These are phyloP conservation scores for Delichon dasypus DNA, from an alignment of 2,797 vertebrate genomes.

Conservation along the genomic window DNA sequence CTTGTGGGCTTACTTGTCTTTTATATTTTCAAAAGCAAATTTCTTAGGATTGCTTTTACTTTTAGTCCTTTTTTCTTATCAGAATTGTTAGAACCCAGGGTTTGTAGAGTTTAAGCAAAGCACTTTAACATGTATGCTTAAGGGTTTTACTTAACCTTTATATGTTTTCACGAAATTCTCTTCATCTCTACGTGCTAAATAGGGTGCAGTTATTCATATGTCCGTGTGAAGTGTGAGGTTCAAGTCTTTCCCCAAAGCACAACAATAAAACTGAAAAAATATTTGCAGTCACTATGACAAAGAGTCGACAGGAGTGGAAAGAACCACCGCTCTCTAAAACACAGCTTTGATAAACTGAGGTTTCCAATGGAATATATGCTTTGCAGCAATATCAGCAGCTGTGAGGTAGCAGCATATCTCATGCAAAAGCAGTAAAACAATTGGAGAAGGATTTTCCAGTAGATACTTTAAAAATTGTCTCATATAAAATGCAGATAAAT, in stretches of 20 bases:
- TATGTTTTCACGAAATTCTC: background rate
- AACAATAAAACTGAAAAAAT: slow-evolving; percentile 7
- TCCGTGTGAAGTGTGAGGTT: background rate
- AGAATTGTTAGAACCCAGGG: background rate
- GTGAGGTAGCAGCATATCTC: background rate
- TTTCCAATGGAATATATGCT: background rate
- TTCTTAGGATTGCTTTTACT: background rate
- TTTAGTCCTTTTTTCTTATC: background rate
- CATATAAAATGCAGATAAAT: background rate
- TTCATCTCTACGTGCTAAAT: background rate
- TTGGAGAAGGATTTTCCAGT: background rate
- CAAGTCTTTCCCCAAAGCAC: background rate
- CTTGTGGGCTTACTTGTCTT: background rate
- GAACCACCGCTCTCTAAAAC: background rate
- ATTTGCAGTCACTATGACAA: background rate
- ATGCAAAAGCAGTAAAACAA: background rate
- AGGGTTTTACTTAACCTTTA: slow-evolving; percentile 38
- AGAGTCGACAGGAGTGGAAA: background rate
- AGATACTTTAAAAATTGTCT: background rate
- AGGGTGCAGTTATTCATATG: background rate
- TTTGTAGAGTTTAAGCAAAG: background rate
- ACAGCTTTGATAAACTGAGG: slow-evolving; percentile 2
- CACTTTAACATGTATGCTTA: background rate
- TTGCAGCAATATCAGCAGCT: background rate
- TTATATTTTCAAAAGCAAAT: slow-evolving; percentile 6